Evolutionary conservation across 2,888 invertebrate genomes (phyloP).

Genomic region (Epirrhoe alternata): DNA sequence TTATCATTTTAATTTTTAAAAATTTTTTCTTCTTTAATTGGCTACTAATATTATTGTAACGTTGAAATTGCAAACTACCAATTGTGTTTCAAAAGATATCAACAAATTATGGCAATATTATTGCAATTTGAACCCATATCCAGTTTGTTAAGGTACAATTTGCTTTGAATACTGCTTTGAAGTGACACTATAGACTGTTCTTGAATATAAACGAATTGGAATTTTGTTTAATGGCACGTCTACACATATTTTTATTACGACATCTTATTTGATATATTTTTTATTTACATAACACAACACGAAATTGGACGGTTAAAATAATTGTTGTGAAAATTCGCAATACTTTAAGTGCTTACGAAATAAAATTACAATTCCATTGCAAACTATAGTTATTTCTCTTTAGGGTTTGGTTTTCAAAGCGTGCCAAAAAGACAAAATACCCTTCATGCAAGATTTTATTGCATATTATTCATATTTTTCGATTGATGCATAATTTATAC

Average conservation of each 20-base stretch:
- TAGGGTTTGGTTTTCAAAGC: not conserved
- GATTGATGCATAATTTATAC: too few relatives aligned
- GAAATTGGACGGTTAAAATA: not conserved
- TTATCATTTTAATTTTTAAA: too few relatives aligned
- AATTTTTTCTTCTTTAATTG: too few relatives aligned
- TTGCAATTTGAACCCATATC: too few relatives aligned
- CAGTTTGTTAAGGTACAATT: not conserved
- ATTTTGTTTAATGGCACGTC: constrained; percentile 13
- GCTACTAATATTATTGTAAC: too few relatives aligned
- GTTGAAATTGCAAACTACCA: too few relatives aligned
- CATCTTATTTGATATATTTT: constrained; percentile 4
- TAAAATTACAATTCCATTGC: not conserved
- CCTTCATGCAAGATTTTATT: too few relatives aligned
- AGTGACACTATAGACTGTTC: not conserved
- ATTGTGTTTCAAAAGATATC: too few relatives aligned
- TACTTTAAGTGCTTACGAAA: too few relatives aligned
- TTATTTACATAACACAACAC: not conserved
- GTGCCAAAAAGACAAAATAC: too few relatives aligned
- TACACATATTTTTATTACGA: constrained; percentile 22
- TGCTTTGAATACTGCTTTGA: not conserved
- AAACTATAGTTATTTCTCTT: not conserved
- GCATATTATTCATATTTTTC: too few relatives aligned
- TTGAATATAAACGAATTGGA: constrained; percentile 20
- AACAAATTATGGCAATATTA: too few relatives aligned
- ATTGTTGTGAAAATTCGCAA: not conserved